These are phyloP conservation scores for Larimichthys polyactis DNA, from an alignment of 2,113 vertebrate genomes.

Conservation along the genomic window DNA sequence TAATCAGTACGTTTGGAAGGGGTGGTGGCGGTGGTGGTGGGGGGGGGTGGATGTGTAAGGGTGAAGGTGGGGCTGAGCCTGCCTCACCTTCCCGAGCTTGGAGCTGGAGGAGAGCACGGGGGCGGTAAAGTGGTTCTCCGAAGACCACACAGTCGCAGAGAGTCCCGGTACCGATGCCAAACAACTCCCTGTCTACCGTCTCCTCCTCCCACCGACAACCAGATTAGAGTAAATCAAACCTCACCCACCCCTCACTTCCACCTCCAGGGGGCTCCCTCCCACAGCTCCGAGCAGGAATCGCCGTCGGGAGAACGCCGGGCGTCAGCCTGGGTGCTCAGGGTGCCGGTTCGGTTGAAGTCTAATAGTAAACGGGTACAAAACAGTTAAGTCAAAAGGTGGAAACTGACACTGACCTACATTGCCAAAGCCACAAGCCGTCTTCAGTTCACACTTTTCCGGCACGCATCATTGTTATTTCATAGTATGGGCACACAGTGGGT, in stretches of 20 bases:
- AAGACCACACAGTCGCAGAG: slow-evolving; percentile 63
- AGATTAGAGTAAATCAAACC: slow-evolving; percentile 70
- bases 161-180: slow-evolving; percentile 61
- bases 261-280: slow-evolving; percentile 52
- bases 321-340: slow-evolving; percentile 28
- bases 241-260: slow-evolving; percentile 50
- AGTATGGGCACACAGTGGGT: background rate
- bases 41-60: background rate
- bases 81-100: slow-evolving; percentile 60
- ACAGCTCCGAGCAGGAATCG: slow-evolving; percentile 4
- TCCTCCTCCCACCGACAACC: slow-evolving; percentile 45
- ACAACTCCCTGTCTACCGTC: slow-evolving; percentile 26
- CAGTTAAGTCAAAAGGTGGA: slow-evolving; percentile 49
- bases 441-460: slow-evolving; percentile 24
- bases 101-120: slow-evolving; percentile 52
- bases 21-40: too few species aligned
- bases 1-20: slow-evolving; percentile 70
- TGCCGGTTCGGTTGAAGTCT: slow-evolving; percentile 17
- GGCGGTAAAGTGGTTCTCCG: slow-evolving; percentile 62
- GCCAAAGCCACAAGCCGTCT: slow-evolving; percentile 60
- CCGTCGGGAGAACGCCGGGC: background rate
- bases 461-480: slow-evolving; percentile 13
- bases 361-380: slow-evolving; percentile 48
- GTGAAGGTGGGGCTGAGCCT: slow-evolving; percentile 11
- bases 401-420: slow-evolving; percentile 72